Base-by-base conservation (phyloP, 2,113 vertebrate genomes). In the Pollachius pollachius region DNA sequence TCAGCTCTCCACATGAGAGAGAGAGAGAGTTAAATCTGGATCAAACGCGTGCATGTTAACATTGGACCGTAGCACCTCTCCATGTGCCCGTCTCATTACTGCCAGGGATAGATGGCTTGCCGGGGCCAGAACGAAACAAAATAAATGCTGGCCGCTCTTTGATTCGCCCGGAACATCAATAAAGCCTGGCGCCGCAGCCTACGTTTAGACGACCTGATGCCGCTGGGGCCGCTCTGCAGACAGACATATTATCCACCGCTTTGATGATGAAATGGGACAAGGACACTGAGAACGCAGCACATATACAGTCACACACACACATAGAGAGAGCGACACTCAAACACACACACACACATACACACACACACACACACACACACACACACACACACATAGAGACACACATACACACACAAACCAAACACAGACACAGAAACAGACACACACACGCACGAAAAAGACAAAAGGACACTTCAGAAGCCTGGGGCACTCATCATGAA, bases 101-200 rank as follows among this genome's bases (percentile, higher is more conserved):
- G 30, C 4, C 30, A 5, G 30, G 4, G 30, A 34, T 34, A 34
- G 30, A 34, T 9, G 5, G 12, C 8, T 7, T 48, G 41, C 41
- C 41, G 12, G 54, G 86, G 78, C 69, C 87, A 87, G 84, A 85
- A 80, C 69, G 79, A 90, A 77, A 64, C 64, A 82, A 63, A 80
- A 79, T 77, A 84, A 90, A 85, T 83, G 83, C 87, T 85, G 87
- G 85, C 88, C 83, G 85, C 76, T 83, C 73, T 90, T 89, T 89
- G 84, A 89, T 87, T 91, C 87, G 84, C 75, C 84, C 84, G 84
- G 86, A 66, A 62, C 85, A 89, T 90, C 80, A 88, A 91, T 92
- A 90, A 91, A 89, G 85, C 81, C 88, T 89, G 62, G 71, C 80
- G 82, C 78, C 81, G 75, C 60, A 13, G 41, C 69, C 82, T 87